A percentile compares a stretch with the other conserved stretches of the same genome.
Evolutionary conservation across 2,113 vertebrate genomes (phyloP).

Genomic region (Engraulis encrasicolus): DNA sequence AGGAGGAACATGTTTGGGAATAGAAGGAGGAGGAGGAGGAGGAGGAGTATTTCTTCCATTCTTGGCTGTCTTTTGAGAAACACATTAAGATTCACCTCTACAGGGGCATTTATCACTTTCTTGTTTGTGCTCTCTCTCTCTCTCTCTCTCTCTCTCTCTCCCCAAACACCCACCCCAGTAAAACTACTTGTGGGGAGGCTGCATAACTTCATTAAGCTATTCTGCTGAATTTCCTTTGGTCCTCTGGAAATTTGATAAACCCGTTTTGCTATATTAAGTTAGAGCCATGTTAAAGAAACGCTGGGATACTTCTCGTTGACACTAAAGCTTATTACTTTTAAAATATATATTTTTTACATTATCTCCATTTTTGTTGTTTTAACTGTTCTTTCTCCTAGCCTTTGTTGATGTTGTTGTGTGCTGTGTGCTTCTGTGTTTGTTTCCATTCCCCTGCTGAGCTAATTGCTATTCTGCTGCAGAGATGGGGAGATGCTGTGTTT

Average conservation of each 20-base stretch:
- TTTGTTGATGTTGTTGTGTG: not conserved
- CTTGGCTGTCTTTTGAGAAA: slow-evolving; percentile 24
- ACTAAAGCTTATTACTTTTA: not conserved
- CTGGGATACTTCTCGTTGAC: slow-evolving; percentile 33
- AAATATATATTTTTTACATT: not conserved
- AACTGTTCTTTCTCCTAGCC: not conserved
- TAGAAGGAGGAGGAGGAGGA: not conserved
- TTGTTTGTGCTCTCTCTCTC: no score
- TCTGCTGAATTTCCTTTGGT: slow-evolving; percentile 49
- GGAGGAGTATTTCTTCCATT: not conserved
- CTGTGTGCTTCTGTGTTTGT: not conserved
- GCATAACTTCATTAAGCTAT: slow-evolving; percentile 51
- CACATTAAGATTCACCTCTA: not conserved
- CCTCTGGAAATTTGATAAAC: slow-evolving; percentile 51
- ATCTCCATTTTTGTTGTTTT: not conserved
- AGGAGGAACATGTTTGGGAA: no score
- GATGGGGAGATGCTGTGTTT: not conserved
- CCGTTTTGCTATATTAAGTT: slow-evolving; percentile 47
- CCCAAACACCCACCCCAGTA: not conserved
- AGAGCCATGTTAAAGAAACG: slow-evolving; percentile 26
- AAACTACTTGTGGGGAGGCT: slow-evolving; percentile 20
- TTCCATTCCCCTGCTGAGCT: slow-evolving; percentile 8
- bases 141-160: slow-evolving; percentile 31
- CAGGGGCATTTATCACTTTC: slow-evolving; percentile 25
- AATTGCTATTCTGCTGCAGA: not conserved